Base-by-base conservation (phyloP, 2,113 vertebrate genomes). In the Diadophis punctatus region DNA sequence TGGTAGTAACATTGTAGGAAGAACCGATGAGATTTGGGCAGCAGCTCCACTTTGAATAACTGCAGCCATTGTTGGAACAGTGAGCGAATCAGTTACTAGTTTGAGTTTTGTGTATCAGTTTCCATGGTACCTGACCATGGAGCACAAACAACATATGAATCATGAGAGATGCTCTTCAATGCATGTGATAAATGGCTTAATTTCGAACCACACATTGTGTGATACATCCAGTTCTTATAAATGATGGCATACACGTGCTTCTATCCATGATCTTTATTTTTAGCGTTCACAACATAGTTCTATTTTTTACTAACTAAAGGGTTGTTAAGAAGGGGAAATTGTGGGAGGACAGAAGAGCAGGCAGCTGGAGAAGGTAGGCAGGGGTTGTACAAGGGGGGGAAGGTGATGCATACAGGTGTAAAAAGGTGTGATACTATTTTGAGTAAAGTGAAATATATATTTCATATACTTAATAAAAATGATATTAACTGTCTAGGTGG, bases 221-320 rank as follows among this genome's bases (percentile, higher is more conserved):
- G 25, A 30, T 89, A 63, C 18, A 4, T 25, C 93, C 23, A 60
- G 93, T 93, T 94, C 60, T 93, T 39, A 86, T 93, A 91, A 48
- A 16, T 93, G 14, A 2, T 39, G 89, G 34, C 12, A 0, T 48
- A 0, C n/a, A n/a, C 39, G 51, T 49, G 20, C 30, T 1, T 91
- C 88, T 4, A 52, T 92, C n/a, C 4, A 8, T 52, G 74, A 60
- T 90, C 87, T n/a, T 90, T 89, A 88, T 91, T 94, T 89, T 93
- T 60, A 93, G n/a, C 34, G 30, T 93, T 87, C 53, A n/a, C 92
- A 94, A 90, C 7, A 18, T 74, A 90, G 68, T 93, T 95, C 86
- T 94, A 58, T 96, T 95, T 95, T 80, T 91, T 95, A 86, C 86
- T 68, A 95, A 91, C 89, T 43, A 27, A 91, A 88, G 48, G 84